A percentile compares a stretch with the other conserved stretches of the same genome.
phyloP scores from a whole-genome alignment of 2,113 vertebrate species.

The Corydoras maculifer region DNA sequence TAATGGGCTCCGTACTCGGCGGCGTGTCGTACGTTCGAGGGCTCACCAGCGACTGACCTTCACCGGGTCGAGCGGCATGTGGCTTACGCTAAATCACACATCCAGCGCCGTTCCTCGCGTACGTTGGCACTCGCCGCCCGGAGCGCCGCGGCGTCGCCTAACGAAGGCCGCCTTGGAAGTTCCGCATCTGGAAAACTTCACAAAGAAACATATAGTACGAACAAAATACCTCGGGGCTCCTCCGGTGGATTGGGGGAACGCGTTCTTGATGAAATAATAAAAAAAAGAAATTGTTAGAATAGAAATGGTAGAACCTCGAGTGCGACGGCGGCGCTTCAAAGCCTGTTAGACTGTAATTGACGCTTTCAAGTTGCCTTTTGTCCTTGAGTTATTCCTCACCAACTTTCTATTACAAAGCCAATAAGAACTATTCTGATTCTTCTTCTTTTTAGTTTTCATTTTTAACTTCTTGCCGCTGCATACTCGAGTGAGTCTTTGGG shows the following conservation, averaged over 20 bases:
- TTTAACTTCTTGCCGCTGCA: constrained; percentile 1
- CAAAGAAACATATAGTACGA: constrained; percentile 43
- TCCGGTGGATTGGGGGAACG: constrained; percentile 33
- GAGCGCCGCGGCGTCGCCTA: constrained; percentile 18
- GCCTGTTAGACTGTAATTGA: constrained; percentile 45
- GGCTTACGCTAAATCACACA: constrained; percentile 23
- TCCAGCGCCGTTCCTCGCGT: background rate
- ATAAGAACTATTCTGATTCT: constrained; percentile 25
- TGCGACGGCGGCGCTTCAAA: constrained; percentile 42
- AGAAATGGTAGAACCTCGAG: constrained; percentile 36
- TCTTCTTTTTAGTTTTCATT: constrained; percentile 13
- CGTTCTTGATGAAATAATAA: constrained; percentile 37
- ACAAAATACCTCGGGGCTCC: constrained; percentile 38
- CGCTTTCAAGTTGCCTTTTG: constrained; percentile 40
- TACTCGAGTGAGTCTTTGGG: constrained; percentile 11
- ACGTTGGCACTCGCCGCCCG: background rate
- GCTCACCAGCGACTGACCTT: constrained; percentile 32
- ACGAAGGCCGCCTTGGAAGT: constrained; percentile 26
- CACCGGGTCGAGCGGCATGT: constrained; percentile 23
- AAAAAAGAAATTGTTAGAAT: constrained; percentile 41
- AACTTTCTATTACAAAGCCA: constrained; percentile 31
- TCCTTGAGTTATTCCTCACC: constrained; percentile 40
- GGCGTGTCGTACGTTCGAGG: constrained; percentile 35
- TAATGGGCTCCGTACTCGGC: constrained; percentile 34
- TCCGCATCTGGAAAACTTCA: constrained; percentile 35